Evolutionary conservation across 2,888 invertebrate species (phyloP).

Genomic region (Amphipyra berbera): DNA sequence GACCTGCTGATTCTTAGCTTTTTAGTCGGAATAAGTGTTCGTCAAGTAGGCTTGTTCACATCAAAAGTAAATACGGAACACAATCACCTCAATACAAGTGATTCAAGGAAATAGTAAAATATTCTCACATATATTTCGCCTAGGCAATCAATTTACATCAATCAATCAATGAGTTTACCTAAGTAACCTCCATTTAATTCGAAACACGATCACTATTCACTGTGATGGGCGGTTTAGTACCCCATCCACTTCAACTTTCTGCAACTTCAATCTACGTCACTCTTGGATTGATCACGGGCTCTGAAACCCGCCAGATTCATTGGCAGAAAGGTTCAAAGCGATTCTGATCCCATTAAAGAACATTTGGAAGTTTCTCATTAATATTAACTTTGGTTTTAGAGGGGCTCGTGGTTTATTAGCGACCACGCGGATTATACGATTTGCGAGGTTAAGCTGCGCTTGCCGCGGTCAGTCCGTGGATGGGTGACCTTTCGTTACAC

Average conservation of each 20-base stretch:
- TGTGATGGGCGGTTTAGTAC: constrained; percentile 63
- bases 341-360: not conserved
- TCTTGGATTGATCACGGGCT: constrained; percentile 42
- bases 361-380: no score
- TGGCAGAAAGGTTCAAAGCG: constrained; percentile 2
- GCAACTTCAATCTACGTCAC: constrained; percentile 70
- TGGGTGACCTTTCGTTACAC: no score
- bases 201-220: constrained; percentile 67
- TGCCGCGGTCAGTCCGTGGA: no score
- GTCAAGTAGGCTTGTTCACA: not conserved
- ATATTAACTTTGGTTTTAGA: no score
- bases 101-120: constrained; percentile 41
- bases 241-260: constrained; percentile 59
- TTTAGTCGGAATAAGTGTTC: not conserved
- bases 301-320: constrained; percentile 25
- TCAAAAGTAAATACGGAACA: constrained; percentile 13
- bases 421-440: no score
- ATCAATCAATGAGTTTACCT: constrained; percentile 67
- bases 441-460: no score
- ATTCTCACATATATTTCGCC: constrained; percentile 57
- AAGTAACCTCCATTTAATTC: constrained; percentile 68
- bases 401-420: no score
- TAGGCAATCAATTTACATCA: constrained; percentile 70
- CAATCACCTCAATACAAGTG: constrained; percentile 15
- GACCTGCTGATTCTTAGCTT: not conserved